Evolutionary conservation across 2,888 invertebrate species (phyloP), one percentile per base, ranked within the genome.

Genomic region (Nomada hirtipes): DNA sequence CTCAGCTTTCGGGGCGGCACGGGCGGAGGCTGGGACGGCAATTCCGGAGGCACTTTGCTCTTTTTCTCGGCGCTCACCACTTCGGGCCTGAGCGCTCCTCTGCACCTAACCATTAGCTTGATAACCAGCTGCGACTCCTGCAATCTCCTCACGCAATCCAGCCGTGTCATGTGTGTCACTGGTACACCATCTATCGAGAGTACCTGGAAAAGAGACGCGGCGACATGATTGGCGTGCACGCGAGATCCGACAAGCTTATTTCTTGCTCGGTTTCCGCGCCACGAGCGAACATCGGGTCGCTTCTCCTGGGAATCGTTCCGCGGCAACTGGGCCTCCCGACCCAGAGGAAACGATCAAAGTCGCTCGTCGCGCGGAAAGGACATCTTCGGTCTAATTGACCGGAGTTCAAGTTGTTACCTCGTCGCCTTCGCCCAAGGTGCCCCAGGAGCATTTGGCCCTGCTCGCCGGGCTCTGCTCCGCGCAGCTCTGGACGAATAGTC

Each of bases 391-490:
- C 20, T 7, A 11, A 20, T n/a, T 11, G 10, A 57, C 7, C n/a
- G 52, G 7, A 53, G 7, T 59, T 29, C 42, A 18, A 36, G 18
- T 23, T 20, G 59, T 85, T 79, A 93, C 93, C 95, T 98, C 98
- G 94, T 98, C 98, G 13, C 98, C 98, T 88, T 98, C 97, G 71
- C 96, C 96, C 55, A 98, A 94, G 88, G 96, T 95, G 18, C 98
- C 98, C 98, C 98, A 98, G 42, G 97, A 97, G 85, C 97, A 96
- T 78, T 94, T 94, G 26, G 97, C 97, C 69, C 97, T 95, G n/a
- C 97, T 97, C 11, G 98, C 98, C 0, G 98, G 98, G 94, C 98
- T 98, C 88, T 97, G 97, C 79, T 96, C 96, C 47, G 98, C 98
- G 93, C 98, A 98, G 87, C 98, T 98, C 92, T 98, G 98, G 81